Base-by-base conservation (phyloP, 2,888 invertebrate species). In the Eupithecia exiguata region DNA sequence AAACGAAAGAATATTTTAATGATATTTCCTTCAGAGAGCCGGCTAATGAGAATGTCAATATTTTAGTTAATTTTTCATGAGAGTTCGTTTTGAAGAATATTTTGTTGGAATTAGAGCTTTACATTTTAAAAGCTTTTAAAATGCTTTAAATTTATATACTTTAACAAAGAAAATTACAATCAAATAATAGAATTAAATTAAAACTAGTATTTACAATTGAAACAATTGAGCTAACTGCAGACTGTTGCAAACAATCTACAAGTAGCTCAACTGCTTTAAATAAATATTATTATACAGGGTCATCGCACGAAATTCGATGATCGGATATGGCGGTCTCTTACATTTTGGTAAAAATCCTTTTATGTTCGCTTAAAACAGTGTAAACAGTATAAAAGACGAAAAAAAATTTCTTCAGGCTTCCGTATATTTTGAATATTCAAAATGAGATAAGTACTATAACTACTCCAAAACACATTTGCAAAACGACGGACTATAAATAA, bases 81-180 rank as follows among this genome's bases (percentile, higher is more conserved):
- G 38, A 38, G 12, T 58, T 58, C 5, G 38, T 38, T 38, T 65
- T 38, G 0, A 38, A n/a, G 63, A 38, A 36, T 10, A 35, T 36
- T 35, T 63, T 18, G 16, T n/a, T 36, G 79, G 84, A 87, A 25
- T 25, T 14, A 21, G 53, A 25, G 21, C 25, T 14, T 58, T 25
- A 14, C n/a, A 21, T 58, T 14, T 14, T 12, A 2, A 12, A 58
- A 21, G 5, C 3, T 5, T 58, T 58, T 25, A 14, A 14, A 12
- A 25, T 53, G 25, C 5, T 25, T 21, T n/a, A n/a, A n/a, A n/a
- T n/a, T n/a, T n/a, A n/a, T n/a, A n/a, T n/a, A n/a, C n/a, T n/a
- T n/a, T n/a, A n/a, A n/a, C n/a, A n/a, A n/a, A n/a, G n/a, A n/a
- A n/a, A n/a, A n/a, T n/a, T n/a, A n/a, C n/a, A n/a, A n/a, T n/a